These are phyloP conservation scores for Andrena haemorrhoa DNA, from an alignment of 2,888 invertebrate genomes.

Conservation along the genomic window DNA sequence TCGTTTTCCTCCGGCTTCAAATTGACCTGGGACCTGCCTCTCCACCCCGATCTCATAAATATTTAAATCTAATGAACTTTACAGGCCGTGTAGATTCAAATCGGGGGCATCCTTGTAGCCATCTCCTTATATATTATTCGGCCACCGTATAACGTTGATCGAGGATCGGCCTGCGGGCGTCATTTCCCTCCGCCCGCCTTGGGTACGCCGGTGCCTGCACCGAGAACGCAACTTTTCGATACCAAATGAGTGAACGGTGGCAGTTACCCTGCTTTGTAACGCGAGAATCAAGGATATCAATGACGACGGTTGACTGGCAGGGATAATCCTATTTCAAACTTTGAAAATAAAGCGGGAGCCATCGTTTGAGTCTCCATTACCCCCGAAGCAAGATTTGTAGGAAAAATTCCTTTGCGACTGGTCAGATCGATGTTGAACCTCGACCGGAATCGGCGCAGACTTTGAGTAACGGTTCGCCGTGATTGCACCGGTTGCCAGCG, in stretches of 20 bases:
- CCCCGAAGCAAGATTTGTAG: neutral
- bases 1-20: conserved; percentile 75
- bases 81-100: conserved; percentile 76
- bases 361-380: neutral
- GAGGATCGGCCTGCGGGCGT: conserved; percentile 13
- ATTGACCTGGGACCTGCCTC: conserved; percentile 73
- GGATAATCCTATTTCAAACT: conserved; percentile 61
- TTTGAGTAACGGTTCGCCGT: conserved; percentile 64
- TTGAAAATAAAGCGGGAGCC: conserved; percentile 8
- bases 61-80: conserved; percentile 82
- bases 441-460: conserved; percentile 51
- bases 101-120: conserved; percentile 65
- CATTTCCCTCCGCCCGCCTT: neutral
- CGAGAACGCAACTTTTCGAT: neutral
- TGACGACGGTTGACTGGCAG: conserved; percentile 22
- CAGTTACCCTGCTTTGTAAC: conserved; percentile 28
- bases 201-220: neutral
- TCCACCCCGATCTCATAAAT: conserved; percentile 76
- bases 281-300: conserved; percentile 50
- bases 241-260: neutral
- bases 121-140: conserved; percentile 48
- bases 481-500: conserved; percentile 41
- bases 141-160: conserved; percentile 44
- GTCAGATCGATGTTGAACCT: conserved; percentile 34
- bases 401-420: neutral